Percentiles rank a stretch among this genome's conserved stretches.
Evolutionary conservation across 2,113 vertebrate species (phyloP).

Genomic region (Takifugu bimaculatus): DNA sequence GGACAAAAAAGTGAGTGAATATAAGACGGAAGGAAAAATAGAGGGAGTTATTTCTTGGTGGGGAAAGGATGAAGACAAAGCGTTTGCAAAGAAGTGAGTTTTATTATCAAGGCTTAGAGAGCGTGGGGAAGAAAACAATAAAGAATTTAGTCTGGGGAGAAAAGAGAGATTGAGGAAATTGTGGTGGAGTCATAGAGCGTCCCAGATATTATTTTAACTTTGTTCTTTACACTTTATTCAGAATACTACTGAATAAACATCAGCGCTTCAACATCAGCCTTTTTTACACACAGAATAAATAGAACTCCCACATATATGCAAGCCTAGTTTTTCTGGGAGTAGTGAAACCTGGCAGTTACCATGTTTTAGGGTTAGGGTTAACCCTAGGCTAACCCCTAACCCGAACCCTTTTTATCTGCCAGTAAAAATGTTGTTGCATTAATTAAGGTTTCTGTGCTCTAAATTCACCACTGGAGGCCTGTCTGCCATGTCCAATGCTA

Average conservation of each 20-base stretch:
- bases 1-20: constrained; percentile 37
- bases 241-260: constrained; percentile 61
- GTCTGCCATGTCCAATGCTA: constrained; percentile 19
- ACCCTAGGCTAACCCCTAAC: too few species aligned
- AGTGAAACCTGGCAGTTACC: too few species aligned
- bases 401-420: constrained; percentile 15
- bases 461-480: constrained; percentile 24
- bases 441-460: constrained; percentile 10
- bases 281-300: constrained; percentile 14
- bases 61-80: constrained; percentile 53
- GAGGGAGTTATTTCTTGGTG: constrained; percentile 54
- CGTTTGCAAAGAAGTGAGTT: constrained; percentile 60
- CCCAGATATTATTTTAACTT: constrained; percentile 50
- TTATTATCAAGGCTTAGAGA: constrained; percentile 66
- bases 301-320: constrained; percentile 13
- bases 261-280: constrained; percentile 23
- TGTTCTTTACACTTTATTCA: constrained; percentile 49
- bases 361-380: too few species aligned
- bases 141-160: constrained; percentile 28
- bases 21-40: constrained; percentile 47
- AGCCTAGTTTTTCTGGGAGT: neutral
- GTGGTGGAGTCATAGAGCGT: constrained; percentile 36
- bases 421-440: constrained; percentile 11
- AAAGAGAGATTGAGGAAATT: constrained; percentile 46
- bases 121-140: constrained; percentile 30